Percentiles rank a stretch among this genome's conserved stretches.
These are phyloP conservation scores for Stegastes partitus DNA, from an alignment of 2,113 vertebrate species.

Conservation along the genomic window DNA sequence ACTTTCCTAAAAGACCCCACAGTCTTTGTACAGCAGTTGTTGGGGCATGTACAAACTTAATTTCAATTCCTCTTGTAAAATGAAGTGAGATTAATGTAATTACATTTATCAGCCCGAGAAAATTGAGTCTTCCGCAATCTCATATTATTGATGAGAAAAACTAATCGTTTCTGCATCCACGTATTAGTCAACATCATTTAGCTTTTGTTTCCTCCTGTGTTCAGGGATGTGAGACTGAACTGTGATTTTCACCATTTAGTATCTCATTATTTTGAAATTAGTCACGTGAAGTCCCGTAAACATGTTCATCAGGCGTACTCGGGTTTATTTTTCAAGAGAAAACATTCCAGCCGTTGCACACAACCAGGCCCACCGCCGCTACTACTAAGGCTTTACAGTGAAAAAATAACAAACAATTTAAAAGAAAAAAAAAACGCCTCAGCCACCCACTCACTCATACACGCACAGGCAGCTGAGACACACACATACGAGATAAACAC, in stretches of 20 bases:
- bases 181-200: constrained; percentile 67
- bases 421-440: constrained; percentile 42
- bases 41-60: constrained; percentile 53
- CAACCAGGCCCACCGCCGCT: constrained; percentile 38
- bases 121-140: constrained; percentile 69
- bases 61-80: constrained; percentile 72
- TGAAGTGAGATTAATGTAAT: constrained; percentile 76
- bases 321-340: constrained; percentile 37
- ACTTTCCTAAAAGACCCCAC: background rate
- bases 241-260: constrained; percentile 75
- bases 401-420: constrained; percentile 49
- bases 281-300: constrained; percentile 61
- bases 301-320: constrained; percentile 61
- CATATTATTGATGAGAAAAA: constrained; percentile 63
- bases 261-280: constrained; percentile 79
- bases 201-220: constrained; percentile 60
- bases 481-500: constrained; percentile 15
- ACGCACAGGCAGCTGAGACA: constrained; percentile 24
- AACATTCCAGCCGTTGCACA: constrained; percentile 26
- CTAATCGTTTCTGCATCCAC: constrained; percentile 67
- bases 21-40: constrained; percentile 17
- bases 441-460: constrained; percentile 63
- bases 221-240: constrained; percentile 69
- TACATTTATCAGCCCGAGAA: constrained; percentile 70
- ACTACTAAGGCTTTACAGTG: constrained; percentile 49